Base-by-base conservation (phyloP, 1,140 invertebrate species). In the Limonius californicus region DNA sequence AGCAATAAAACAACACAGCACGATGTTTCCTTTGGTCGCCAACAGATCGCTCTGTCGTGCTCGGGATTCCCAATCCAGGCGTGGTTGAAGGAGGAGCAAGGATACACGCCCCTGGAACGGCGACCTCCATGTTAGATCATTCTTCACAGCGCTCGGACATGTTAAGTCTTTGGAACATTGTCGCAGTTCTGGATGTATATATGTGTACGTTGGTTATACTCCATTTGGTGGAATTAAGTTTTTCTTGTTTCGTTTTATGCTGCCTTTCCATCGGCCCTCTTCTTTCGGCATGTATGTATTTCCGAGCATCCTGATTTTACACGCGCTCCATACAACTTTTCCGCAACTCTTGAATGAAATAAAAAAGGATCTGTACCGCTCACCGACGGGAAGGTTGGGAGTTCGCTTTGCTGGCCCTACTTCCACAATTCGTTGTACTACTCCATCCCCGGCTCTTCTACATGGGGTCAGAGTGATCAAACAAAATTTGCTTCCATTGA, bases 71-170 rank as follows among this genome's bases (percentile, higher is more conserved):
- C 54, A 8, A 21, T 59, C 54, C 53, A 60, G 68, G 67, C 65
- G 71, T 58, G 63, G 59, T 57, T 21, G 23, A 27, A 63, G 68
- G 71, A 62, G 67, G 65, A 54, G 70, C 67, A 45, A 35, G 23
- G 23, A 65, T 72, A 61, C 69, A 54, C 59, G 59, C 59, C 59
- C 59, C 53, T 18, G 57, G 55, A 32, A 47, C 50, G 39, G 23
- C 54, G 62, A 73, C 72, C 72, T 72, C 72, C 72, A 74, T 74
- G 71, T 74, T 74, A 71, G 68, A 71, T 72, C 71, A 72, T 72
- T 71, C 69, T 64, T 67, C 66, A 60, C 61, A 62, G 56, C 65
- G 63, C 65, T 64, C 66, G 66, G 70, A 72, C 70, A 72, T 71
- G 70, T 68, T 70, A 68, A 68, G 67, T 71, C 70, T 65, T 65